Conservation (phyloP, 2,113 vertebrate species). For the Danio rerio region DNA sequence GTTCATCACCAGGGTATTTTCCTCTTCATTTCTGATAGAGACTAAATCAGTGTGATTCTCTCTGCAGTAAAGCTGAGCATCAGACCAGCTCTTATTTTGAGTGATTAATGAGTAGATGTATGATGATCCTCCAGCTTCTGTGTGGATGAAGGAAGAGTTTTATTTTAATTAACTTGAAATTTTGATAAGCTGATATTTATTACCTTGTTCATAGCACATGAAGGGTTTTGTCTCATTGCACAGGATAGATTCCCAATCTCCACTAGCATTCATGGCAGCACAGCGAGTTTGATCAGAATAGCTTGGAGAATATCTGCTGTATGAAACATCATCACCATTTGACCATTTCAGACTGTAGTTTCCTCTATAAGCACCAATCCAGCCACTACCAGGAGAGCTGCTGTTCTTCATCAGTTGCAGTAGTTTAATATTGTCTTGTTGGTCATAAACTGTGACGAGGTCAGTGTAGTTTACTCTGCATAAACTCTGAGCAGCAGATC, state of each 20-base stretch:
- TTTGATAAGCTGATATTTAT: not conserved
- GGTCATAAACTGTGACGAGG: conserved; percentile 57
- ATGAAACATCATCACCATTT: not conserved
- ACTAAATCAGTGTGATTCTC: conserved; percentile 46
- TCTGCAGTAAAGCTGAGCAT: conserved; percentile 62
- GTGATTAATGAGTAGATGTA: not conserved
- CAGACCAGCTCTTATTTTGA: conserved; percentile 54
- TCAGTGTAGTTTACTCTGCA: accelerated
- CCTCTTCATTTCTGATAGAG: not conserved
- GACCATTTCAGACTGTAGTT: conserved; percentile 47
- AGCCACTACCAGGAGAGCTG: not conserved
- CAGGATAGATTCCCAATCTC: not conserved
- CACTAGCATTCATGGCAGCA: conserved; percentile 2
- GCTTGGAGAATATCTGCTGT: accelerated
- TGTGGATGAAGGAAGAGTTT: not conserved
- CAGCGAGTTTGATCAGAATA: accelerated
- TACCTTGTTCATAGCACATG: conserved; percentile 65
- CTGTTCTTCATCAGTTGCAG: accelerated
- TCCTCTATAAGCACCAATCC: conserved; percentile 29
- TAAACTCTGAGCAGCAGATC: accelerated
- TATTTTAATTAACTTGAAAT: not conserved
- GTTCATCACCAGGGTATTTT: not conserved
- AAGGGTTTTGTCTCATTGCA: conserved; percentile 45
- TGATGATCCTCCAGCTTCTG: not conserved
- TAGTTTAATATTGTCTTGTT: not conserved